phyloP scores from a whole-genome alignment of 1,140 invertebrate genomes.

The Paracyclopina nana region DNA sequence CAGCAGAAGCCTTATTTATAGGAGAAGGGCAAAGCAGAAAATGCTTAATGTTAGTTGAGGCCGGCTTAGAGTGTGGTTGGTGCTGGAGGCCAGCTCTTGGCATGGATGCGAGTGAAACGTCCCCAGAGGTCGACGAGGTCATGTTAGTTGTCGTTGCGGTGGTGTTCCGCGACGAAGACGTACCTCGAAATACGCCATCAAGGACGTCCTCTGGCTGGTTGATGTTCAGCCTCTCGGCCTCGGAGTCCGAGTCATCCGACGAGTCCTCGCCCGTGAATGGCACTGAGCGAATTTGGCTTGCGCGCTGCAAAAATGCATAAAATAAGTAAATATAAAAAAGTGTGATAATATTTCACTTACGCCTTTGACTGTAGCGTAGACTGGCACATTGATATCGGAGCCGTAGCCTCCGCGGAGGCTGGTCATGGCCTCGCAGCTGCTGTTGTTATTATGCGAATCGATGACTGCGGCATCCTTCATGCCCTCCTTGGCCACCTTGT shows the following conservation, averaged over 20 bases:
- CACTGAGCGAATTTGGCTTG: slow-evolving; percentile 82
- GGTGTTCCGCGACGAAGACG: too few relatives aligned
- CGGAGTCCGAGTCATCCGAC: slow-evolving; percentile 81
- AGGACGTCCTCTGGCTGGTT: too few relatives aligned
- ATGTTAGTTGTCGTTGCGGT: slow-evolving; percentile 32
- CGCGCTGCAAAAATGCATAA: slow-evolving; percentile 37
- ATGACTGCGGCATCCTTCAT: slow-evolving; percentile 25
- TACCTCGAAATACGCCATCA: slow-evolving; percentile 19
- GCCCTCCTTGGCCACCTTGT: slow-evolving; percentile 67
- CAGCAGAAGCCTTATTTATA: neutral
- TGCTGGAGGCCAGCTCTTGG: neutral
- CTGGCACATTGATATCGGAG: slow-evolving; percentile 44
- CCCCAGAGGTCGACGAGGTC: slow-evolving; percentile 20
- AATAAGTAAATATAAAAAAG: slow-evolving; percentile 7
- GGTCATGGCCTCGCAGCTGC: slow-evolving; percentile 44
- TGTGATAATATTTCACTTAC: slow-evolving; percentile 30
- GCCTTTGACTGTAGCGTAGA: slow-evolving; percentile 87
- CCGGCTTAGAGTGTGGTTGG: neutral
- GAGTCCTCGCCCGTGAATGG: slow-evolving; percentile 86
- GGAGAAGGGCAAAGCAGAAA: neutral
- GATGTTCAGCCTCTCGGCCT: slow-evolving; percentile 51
- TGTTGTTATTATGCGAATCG: slow-evolving; percentile 26
- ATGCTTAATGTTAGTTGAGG: neutral
- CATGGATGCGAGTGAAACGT: slow-evolving; percentile 20
- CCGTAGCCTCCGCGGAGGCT: slow-evolving; percentile 19